Base-by-base conservation (phyloP, 2,797 vertebrate genomes). In the Acanthopagrus latus region DNA sequence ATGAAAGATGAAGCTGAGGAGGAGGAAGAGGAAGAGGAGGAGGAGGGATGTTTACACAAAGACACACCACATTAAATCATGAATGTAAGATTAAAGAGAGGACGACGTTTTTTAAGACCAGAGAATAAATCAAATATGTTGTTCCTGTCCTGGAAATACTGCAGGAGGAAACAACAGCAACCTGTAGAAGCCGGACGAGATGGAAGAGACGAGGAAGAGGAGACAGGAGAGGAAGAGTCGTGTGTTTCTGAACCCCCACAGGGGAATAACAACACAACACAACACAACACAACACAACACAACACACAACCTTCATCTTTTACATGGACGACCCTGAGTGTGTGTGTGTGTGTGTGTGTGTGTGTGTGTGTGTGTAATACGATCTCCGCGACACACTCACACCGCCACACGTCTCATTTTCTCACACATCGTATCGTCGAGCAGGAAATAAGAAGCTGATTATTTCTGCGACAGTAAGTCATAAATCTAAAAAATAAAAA, bases 231-330 rank as follows among this genome's bases (percentile, higher is more conserved):
- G 23, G 29, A 70, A 23, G 43, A 38, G 27, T 2, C 11, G 41
- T 41, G 41, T 41, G 8, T 58, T 21, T 63, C 23, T 57, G 29
- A 2, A 55, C 57, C 47, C 46, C 63, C 63, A 29, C 58, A 38
- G 33, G 74, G 74, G 51, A 21, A n/a, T n/a, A n/a, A n/a, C n/a
- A n/a, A n/a, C n/a, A n/a, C n/a, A n/a, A n/a, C n/a, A n/a, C 55
- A 74, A n/a, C 20, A 76, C 50, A n/a, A 65, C 59, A 44, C 33
- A 47, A 47, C 25, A 21, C 55, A 70, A n/a, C 20, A 76, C 50
- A 65, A 65, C 59, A 46, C 33, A 47, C 9, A 38, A 52, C 64
- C 23, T 27, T 55, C 55, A 55, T 55, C 66, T 66, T 29, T 54
- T 17, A 27, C 54, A 50, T 56, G 21, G 9, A 21, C 14, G 29